Evolutionary conservation across 2,113 vertebrate genomes (phyloP).

Genomic region (Proteles cristata): DNA sequence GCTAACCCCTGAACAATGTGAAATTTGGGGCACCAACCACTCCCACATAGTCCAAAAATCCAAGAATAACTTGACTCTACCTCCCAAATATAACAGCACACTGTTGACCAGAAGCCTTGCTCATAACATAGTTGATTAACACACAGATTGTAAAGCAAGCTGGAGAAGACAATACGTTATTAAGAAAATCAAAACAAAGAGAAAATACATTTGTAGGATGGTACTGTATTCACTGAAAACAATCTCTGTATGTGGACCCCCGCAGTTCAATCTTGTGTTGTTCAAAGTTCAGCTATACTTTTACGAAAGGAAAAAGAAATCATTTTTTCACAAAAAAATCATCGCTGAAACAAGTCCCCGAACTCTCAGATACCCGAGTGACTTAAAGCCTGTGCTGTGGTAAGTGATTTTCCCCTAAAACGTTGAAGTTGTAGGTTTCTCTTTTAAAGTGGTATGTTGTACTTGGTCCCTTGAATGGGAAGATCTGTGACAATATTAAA

Average conservation of each 20-base stretch:
- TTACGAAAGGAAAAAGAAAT: not conserved
- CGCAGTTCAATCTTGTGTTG: not conserved
- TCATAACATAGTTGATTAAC: not conserved
- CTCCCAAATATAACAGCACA: not conserved
- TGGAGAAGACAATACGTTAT: not conserved
- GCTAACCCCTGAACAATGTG: not conserved
- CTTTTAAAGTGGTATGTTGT: not conserved
- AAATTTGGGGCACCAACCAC: not conserved
- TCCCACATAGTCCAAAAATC: not conserved
- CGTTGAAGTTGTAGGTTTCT: not conserved
- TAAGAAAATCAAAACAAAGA: not conserved
- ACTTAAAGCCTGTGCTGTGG: not conserved
- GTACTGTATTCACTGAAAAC: not conserved
- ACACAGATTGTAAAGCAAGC: not conserved
- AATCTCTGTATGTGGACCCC: fast-evolving
- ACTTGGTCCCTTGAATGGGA: not conserved
- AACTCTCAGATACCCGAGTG: not conserved
- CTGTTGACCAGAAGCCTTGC: not conserved
- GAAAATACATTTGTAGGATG: not conserved
- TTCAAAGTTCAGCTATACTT: not conserved
- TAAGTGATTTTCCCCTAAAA: no score
- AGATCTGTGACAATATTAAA: not conserved
- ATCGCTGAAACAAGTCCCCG: not conserved
- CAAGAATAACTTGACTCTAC: not conserved
- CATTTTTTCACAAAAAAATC: not conserved